Percentiles rank a stretch among this genome's conserved stretches.
Conservation (phyloP, 1,140 invertebrate species). For the Trissolcus basalis region DNA sequence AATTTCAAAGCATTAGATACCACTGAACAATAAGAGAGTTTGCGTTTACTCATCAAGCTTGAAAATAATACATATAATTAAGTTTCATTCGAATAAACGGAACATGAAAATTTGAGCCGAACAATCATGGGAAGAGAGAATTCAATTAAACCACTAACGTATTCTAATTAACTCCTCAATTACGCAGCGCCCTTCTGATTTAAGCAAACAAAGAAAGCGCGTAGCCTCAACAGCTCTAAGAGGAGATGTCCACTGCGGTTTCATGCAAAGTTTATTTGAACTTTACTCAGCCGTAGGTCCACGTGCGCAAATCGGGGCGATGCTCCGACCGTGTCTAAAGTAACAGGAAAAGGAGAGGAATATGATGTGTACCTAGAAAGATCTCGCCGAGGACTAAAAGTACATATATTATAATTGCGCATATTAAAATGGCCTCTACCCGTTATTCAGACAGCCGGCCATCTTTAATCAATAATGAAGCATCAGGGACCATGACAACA, state of each 20-base stretch:
- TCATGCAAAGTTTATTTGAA: conserved; percentile 26
- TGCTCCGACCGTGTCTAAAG: conserved; percentile 9
- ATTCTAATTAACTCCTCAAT: conserved; percentile 75
- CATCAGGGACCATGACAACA: conserved; percentile 77
- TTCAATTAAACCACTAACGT: conserved; percentile 71
- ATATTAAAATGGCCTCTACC: conserved; percentile 74
- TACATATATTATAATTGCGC: conserved; percentile 74
- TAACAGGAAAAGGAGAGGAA: conserved; percentile 15
- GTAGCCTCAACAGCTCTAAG: conserved; percentile 25
- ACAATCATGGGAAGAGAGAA: conserved; percentile 42
- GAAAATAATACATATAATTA: not conserved
- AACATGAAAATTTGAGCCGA: not conserved
- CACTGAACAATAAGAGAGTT: no score
- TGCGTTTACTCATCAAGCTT: not conserved
- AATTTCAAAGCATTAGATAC: no score
- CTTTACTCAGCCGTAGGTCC: conserved; percentile 13
- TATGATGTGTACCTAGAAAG: conserved; percentile 34
- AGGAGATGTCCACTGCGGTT: conserved; percentile 27
- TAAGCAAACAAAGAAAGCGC: conserved; percentile 71
- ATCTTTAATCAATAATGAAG: conserved; percentile 77
- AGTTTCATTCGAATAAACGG: not conserved
- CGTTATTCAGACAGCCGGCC: conserved; percentile 66
- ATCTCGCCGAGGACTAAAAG: conserved; percentile 56
- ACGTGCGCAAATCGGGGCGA: not conserved
- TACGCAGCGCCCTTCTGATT: conserved; percentile 69